Evolutionary conservation across 1,140 invertebrate genomes (phyloP), one percentile per base, ranked within the genome.

Genomic region (Daktulosphaira vitifoliae): DNA sequence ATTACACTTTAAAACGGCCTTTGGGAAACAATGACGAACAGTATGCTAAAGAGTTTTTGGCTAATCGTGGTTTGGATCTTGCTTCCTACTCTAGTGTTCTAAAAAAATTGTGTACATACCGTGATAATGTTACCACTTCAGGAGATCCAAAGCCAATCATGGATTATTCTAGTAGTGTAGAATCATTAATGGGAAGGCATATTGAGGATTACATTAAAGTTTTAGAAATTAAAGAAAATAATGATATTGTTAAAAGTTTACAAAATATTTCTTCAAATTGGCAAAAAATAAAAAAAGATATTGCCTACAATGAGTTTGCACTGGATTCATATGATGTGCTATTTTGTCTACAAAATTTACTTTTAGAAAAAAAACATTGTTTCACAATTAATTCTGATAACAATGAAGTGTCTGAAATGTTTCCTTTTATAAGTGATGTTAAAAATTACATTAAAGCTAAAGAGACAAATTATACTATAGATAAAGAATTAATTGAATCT

Each of bases 81-180:
- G 25, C 4, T 13, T 26, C 8, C 13, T 62, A 62, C 20, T 46
- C 25, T n/a, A 29, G 26, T 48, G 56, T 62, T 3, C 18, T 62
- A 11, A 62, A 29, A 26, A 62, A 48, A 33, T 33, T 62, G 23
- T 48, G 25, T 48, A n/a, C 42, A 15, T 20, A 59, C 2, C 38
- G 11, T 6, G 56, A 62, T 9, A 62, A 62, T 48, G 16, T 22
- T 29, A 13, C 44, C 6, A 29, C 39, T 20, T 16, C 56, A 0
- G 25, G 56, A 13, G 56, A 62, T 13, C 20, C 42, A 8, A 62
- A 62, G 20, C 56, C 56, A 1, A 39, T 62, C 1, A 62, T 62
- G 56, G 56, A 62, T 23, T 62, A 62, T 46, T 62, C 56, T 1
- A 62, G 56, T 48, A 62, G 56, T 33, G 42, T 62, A 15, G 56